Evolutionary conservation across 2,888 invertebrate genomes (phyloP), one percentile per base, ranked within the genome.

Genomic region (Schizotus pectinicornis): DNA sequence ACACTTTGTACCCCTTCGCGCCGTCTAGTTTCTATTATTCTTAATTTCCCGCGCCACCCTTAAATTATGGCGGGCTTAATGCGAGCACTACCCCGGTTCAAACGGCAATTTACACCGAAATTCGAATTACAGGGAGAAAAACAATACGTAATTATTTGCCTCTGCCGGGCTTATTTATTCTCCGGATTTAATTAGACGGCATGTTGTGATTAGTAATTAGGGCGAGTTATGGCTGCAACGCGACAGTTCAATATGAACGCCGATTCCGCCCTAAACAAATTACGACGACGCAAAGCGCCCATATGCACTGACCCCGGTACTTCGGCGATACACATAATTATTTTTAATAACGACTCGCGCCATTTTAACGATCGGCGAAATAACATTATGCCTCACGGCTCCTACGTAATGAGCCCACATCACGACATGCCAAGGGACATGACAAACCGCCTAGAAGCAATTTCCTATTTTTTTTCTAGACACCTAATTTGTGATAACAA

Each of bases 11-110:
- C 38, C 43, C 33, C 46, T 34, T 59, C 36, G 22, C 46, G 54
- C 31, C 50, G 11, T 57, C 65, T 66, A 67, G 64, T 67, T 67
- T 68, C 70, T 70, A 68, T 67, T 71, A 68, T 68, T 69, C 63
- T 68, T 69, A 67, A 69, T 70, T 71, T 67, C 63, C 63, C 54
- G 59, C 58, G 57, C 53, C 58, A 55, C 49, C 57, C 57, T 59
- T 70, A 68, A 67, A 69, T 70, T 72, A 69, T 67, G 51, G 63
- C 62, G 50, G 59, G 64, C 67, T 65, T 57, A 62, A 62, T 64
- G 62, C 64, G 63, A 67, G 64, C 63, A 62, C 61, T 38, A 47
- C 50, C n/a, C 65, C 59, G 64, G 67, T 69, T 67, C 60, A 62
- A 54, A 54, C 31, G 34, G 35, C 54, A 59, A 42, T 58, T 58